Percentiles rank a stretch among this genome's conserved stretches.
phyloP scores from a whole-genome alignment of 2,797 vertebrate species.

The Etheostoma perlongum region DNA sequence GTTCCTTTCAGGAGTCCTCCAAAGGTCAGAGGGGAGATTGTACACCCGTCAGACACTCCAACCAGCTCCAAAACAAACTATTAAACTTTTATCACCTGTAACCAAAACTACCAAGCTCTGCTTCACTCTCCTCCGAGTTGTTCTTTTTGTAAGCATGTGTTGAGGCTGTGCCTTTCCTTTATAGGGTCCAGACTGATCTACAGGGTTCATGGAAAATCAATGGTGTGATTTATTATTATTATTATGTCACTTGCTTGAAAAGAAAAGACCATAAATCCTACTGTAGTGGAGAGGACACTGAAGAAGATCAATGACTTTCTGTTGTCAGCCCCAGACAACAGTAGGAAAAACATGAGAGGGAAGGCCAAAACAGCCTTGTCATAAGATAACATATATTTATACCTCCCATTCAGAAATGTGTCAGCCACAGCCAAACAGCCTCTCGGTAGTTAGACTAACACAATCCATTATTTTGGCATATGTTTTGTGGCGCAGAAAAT shows the following conservation, averaged over 20 bases:
- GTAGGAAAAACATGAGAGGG: slow-evolving; percentile 43
- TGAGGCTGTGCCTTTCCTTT: slow-evolving; percentile 44
- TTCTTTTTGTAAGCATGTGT: slow-evolving; percentile 22
- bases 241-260: slow-evolving; percentile 45
- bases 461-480: slow-evolving; percentile 60
- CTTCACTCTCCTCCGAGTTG: slow-evolving; percentile 29
- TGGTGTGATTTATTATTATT: slow-evolving; percentile 46
- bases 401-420: slow-evolving; percentile 39
- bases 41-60: slow-evolving; percentile 47
- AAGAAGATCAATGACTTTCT: slow-evolving; percentile 61
- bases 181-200: slow-evolving; percentile 31
- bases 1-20: slow-evolving; percentile 50
- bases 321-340: slow-evolving; percentile 42
- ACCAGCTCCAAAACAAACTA: slow-evolving; percentile 75
- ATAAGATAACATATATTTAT: slow-evolving; percentile 57
- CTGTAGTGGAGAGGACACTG: slow-evolving; percentile 36
- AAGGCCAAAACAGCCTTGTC: slow-evolving; percentile 36
- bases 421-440: slow-evolving; percentile 29
- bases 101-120: slow-evolving; percentile 47
- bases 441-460: slow-evolving; percentile 43
- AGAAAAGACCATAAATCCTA: slow-evolving; percentile 52
- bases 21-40: slow-evolving; percentile 65
- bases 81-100: slow-evolving; percentile 75
- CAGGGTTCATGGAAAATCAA: slow-evolving; percentile 56
- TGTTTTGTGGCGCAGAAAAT: slow-evolving; percentile 71